Evolutionary conservation across 2,797 vertebrate species (phyloP).

Genomic region (Centropyge bicolor): DNA sequence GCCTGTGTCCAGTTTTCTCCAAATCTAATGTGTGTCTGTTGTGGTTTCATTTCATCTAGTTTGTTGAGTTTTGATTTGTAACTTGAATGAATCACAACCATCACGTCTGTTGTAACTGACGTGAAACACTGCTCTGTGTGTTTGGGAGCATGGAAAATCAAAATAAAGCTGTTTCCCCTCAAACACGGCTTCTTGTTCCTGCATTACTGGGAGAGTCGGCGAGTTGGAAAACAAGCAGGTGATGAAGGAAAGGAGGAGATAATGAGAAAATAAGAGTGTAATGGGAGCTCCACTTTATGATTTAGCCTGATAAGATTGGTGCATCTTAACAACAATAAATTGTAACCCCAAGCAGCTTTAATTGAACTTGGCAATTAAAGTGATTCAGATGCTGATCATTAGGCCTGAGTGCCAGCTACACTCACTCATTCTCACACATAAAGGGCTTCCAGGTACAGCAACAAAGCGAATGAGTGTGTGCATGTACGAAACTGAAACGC

Average conservation of each 20-base stretch:
- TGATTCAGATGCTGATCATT: slow-evolving; percentile 55
- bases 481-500: neutral
- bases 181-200: neutral
- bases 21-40: too few species aligned
- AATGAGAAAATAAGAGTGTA: slow-evolving; percentile 47
- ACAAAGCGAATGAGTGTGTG: neutral
- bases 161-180: neutral
- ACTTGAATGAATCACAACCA: neutral
- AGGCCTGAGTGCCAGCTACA: slow-evolving; percentile 23
- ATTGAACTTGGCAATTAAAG: slow-evolving; percentile 61
- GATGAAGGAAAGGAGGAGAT: slow-evolving; percentile 23
- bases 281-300: slow-evolving; percentile 36
- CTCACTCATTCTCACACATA: slow-evolving; percentile 35
- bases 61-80: neutral
- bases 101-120: neutral
- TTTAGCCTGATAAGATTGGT: slow-evolving; percentile 43
- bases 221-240: slow-evolving; percentile 33
- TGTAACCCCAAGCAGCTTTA: slow-evolving; percentile 50
- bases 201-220: neutral
- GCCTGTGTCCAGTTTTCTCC: neutral
- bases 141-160: neutral
- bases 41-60: neutral
- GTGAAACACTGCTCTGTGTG: neutral
- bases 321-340: slow-evolving; percentile 51
- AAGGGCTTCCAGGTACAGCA: slow-evolving; percentile 24